A percentile compares a stretch with the other conserved stretches of the same genome.
Conservation (phyloP, 2,113 vertebrate species). For the Coryphaenoides rupestris region DNA sequence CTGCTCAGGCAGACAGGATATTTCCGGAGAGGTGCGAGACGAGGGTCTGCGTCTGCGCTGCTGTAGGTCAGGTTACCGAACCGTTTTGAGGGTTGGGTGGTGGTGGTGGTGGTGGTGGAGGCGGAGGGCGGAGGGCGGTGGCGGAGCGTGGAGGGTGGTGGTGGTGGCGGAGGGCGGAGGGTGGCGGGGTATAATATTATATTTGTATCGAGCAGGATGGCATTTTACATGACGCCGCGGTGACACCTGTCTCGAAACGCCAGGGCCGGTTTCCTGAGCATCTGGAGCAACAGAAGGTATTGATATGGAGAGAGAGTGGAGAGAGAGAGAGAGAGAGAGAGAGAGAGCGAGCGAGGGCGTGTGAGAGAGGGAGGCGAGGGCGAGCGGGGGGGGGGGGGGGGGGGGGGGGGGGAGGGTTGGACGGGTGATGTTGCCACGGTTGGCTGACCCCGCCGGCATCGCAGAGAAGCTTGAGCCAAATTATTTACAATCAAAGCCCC, state of each 20-base stretch:
- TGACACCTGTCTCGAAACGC: conserved; percentile 64
- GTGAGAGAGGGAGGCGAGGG: neutral
- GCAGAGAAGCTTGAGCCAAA: conserved; percentile 63
- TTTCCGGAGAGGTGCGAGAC: too few species aligned
- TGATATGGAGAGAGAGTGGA: conserved; percentile 11
- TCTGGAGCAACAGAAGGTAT: conserved; percentile 63
- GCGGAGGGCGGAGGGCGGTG: conserved; percentile 60
- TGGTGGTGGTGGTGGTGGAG: neutral
- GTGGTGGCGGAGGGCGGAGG: conserved; percentile 52
- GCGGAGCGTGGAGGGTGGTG: conserved; percentile 43
- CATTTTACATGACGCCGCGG: conserved; percentile 38
- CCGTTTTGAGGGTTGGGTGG: too few species aligned
- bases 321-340: conserved; percentile 4
- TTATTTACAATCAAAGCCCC: conserved; percentile 76
- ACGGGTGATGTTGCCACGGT: conserved; percentile 52
- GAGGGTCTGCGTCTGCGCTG: too few species aligned
- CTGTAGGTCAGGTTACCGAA: too few species aligned
- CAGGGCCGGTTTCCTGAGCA: conserved; percentile 39
- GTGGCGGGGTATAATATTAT: conserved; percentile 48
- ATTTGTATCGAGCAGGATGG: conserved; percentile 49
- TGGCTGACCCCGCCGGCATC: conserved; percentile 53
- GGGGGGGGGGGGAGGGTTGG: conserved; percentile 49
- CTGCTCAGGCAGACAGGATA: too few species aligned
- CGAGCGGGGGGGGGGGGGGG: conserved; percentile 56
- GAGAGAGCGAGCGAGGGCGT: neutral